Conservation (phyloP, 2,113 vertebrate species). For the Leptosomus discolor region DNA sequence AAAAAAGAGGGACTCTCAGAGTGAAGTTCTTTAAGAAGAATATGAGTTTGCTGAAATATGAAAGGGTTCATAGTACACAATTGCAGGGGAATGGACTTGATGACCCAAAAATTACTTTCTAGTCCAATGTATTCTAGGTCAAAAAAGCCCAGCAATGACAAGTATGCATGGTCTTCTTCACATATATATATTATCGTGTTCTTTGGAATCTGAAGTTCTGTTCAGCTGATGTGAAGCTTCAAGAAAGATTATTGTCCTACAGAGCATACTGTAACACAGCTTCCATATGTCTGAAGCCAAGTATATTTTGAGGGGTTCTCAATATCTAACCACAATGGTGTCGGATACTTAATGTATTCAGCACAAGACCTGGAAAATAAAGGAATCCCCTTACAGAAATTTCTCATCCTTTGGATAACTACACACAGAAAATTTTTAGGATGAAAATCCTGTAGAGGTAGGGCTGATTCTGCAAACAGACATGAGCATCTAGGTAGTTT, state of each 20-base stretch:
- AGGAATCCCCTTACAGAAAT: background rate
- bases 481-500: fast-evolving
- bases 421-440: background rate
- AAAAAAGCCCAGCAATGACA: background rate
- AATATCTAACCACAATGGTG: background rate
- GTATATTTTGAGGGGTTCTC: background rate
- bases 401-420: background rate
- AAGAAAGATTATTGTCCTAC: background rate
- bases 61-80: background rate
- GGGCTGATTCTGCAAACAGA: background rate
- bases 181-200: background rate
- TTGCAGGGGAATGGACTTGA: background rate
- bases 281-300: background rate
- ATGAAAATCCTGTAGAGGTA: background rate
- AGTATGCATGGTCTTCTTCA: background rate
- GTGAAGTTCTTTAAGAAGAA: background rate
- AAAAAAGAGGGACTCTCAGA: background rate
- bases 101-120: background rate
- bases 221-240: background rate
- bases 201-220: background rate
- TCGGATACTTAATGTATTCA: background rate
- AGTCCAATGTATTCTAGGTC: background rate
- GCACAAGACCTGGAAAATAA: background rate
- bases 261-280: background rate
- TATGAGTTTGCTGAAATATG: background rate